Evolutionary conservation across 2,888 invertebrate genomes (phyloP), one percentile per base, ranked within the genome.

Genomic region (Cerceris rybyensis): DNA sequence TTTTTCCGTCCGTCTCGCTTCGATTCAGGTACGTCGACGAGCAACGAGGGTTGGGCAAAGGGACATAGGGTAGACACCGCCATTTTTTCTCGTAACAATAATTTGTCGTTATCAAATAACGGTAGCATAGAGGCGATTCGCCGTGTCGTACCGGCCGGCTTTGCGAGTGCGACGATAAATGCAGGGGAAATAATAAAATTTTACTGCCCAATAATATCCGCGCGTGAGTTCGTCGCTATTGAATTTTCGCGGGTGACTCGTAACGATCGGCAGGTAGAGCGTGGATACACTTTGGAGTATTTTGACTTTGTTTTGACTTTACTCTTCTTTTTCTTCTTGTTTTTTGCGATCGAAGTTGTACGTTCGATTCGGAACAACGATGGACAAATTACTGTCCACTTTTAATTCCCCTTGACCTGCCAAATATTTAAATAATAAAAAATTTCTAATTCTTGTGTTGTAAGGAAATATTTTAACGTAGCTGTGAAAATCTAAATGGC

Each of bases 41-140:
- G 59, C 4, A 14, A 16, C n/a, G 43, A 50, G 41, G 60, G 52
- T 46, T 9, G 61, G 58, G 17, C 43, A 64, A 65, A 67, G 73
- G 52, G 66, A 49, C 17, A 43, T 52, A 7, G 61, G n/a, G 50
- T 49, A 65, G 75, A 42, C 42, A 75, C 71, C 84, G 86, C 86
- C 89, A 88, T 91, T 90, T 90, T 88, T 90, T 88, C 91, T 90
- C 92, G 91, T 92, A 92, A 91, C 91, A 91, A 92, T 92, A 92
- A 92, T 92, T 92, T 89, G 92, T 91, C 91, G 91, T 92, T 92
- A 92, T 91, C 90, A 90, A 91, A 91, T 92, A 91, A 91, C 82
- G 78, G 67, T 75, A 66, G 67, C 72, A 63, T 63, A 59, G 66
- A 52, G 72, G 64, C 50, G 72, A 71, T 58, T 75, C 61, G 65